These are phyloP conservation scores for Plagodis pulveraria DNA, from an alignment of 2,888 invertebrate genomes.

Conservation along the genomic window DNA sequence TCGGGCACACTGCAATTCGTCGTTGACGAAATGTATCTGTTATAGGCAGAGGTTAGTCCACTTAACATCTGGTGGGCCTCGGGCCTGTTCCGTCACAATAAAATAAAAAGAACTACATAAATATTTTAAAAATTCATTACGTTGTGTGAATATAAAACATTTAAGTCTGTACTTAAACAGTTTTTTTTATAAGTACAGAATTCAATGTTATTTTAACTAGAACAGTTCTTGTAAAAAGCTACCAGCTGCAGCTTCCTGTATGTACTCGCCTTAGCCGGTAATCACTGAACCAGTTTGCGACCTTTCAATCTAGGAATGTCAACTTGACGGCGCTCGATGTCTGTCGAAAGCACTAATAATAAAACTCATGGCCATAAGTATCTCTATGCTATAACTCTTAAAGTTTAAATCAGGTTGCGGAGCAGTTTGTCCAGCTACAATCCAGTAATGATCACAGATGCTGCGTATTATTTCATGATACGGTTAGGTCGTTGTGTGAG, in stretches of 20 bases:
- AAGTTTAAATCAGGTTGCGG: constrained; percentile 36
- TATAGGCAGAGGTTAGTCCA: too few species aligned
- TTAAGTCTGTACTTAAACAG: too few species aligned
- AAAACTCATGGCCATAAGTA: constrained; percentile 21
- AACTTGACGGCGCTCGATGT: constrained; percentile 51
- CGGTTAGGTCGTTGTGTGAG: constrained; percentile 37
- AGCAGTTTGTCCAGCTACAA: constrained; percentile 47
- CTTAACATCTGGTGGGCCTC: too few species aligned
- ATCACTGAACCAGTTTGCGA: constrained; percentile 62
- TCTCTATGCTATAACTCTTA: constrained; percentile 11
- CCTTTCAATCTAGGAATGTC: constrained; percentile 65
- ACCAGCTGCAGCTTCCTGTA: constrained; percentile 26
- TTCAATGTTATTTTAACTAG: too few species aligned
- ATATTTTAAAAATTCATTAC: too few species aligned
- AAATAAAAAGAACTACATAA: too few species aligned
- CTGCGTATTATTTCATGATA: constrained; percentile 60
- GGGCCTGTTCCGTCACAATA: too few species aligned
- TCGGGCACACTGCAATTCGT: too few species aligned
- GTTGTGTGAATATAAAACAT: too few species aligned
- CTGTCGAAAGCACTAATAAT: constrained; percentile 54
- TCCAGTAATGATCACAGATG: constrained; percentile 60
- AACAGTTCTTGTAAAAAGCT: background rate
- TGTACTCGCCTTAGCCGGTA: constrained; percentile 42
- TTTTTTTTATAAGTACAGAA: too few species aligned
- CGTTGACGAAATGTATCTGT: too few species aligned